phyloP scores from a whole-genome alignment of 1,140 invertebrate species.

The Diabrotica undecimpunctata region DNA sequence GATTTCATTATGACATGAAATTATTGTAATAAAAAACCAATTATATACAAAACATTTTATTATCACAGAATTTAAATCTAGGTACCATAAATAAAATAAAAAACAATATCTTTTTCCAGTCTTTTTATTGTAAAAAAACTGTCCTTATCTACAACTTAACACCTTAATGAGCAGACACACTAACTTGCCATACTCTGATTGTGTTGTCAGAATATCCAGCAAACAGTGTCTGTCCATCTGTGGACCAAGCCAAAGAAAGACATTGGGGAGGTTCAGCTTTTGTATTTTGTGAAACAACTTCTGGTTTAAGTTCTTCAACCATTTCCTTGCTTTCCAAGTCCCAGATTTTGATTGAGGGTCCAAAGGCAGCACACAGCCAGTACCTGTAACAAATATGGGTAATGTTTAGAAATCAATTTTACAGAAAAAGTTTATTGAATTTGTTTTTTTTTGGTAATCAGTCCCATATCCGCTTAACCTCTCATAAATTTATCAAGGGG shows the following conservation, averaged over 20 bases:
- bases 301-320: constrained; percentile 96
- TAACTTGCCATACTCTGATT: constrained; percentile 98
- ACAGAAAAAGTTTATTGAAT: no score
- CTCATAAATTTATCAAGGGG: constrained; percentile 45
- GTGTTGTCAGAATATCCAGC: constrained; percentile 98
- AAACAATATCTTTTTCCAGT: background rate
- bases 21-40: no score
- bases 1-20: no score
- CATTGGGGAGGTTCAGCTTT: constrained; percentile 93
- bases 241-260: constrained; percentile 97
- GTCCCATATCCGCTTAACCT: constrained; percentile 51
- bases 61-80: background rate
- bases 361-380: constrained; percentile 99
- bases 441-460: constrained; percentile 31
- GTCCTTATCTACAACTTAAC: constrained; percentile 18
- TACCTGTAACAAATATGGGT: constrained; percentile 60
- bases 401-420: no score
- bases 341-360: constrained; percentile 99
- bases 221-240: constrained; percentile 97
- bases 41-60: background rate
- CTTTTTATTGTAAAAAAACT: constrained; percentile 7
- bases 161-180: constrained; percentile 59
- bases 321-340: constrained; percentile 99
- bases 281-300: constrained; percentile 74
- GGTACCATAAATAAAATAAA: background rate